Evolutionary conservation across 2,113 vertebrate species (phyloP), one percentile per base, ranked within the genome.

Genomic region (Micromys minutus): DNA sequence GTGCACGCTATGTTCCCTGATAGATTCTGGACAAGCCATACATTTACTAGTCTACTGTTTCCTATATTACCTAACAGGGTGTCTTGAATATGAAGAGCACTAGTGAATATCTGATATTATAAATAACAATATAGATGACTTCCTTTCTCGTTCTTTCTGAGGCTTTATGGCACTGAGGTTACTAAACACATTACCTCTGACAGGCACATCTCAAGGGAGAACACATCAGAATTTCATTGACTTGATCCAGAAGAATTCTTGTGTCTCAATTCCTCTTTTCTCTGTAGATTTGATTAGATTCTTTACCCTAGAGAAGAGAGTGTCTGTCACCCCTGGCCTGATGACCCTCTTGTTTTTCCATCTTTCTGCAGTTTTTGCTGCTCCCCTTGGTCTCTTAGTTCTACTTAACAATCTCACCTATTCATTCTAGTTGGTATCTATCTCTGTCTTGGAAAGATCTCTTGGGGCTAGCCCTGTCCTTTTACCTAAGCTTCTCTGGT

Each of bases 21-120:
- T 80, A 91, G 21, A 72, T 90, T 74, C 74, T 61, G 90, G 90
- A 31, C 6, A 47, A 29, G 13, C 26, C 24, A 77, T 45, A 11
- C 52, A 81, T 79, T 69, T 87, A 55, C 61, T 93, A 39, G 81
- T 89, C 72, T 93, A 90, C 90, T 86, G 63, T 89, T 55, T 93
- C 74, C 22, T 72, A 0, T 24, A 88, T 13, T 42, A 69, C 45
- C 76, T 89, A 63, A 7, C 31, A 80, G 65, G 77, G 55, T 29
- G 29, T 74, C 17, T 93, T 89, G 11, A 55, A 45, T 29, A 36
- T 76, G 45, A 69, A 71, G 89, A 21, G 17, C 31, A 67, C 29
- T 81, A 63, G 52, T 45, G 69, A 80, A 81, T 91, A 85, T 31
- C 76, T 85, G 63, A 47, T 95, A 67, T 52, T 79, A 80, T 88